Base-by-base conservation (phyloP, 2,888 invertebrate species). In the Heterodera filipjevi region DNA sequence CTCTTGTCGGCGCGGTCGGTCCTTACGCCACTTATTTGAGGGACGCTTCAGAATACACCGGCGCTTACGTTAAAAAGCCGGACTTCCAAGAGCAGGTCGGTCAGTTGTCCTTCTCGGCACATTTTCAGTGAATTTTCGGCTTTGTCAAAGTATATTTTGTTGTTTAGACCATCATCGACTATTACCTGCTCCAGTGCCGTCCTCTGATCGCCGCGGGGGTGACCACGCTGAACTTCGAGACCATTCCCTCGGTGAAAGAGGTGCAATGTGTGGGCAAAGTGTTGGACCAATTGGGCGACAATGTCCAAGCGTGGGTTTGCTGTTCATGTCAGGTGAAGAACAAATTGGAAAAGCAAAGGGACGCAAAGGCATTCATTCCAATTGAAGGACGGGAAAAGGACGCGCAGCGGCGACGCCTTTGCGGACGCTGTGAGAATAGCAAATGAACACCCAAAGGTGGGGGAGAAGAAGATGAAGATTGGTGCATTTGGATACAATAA, bases 21-120 rank as follows among this genome's bases (percentile, higher is more conserved):
- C 95, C 96, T 0, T 96, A 94, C 89, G 96, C 96, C 0, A 96
- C 96, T 0, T 93, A 93, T 86, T 91, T 95, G 59, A 93, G 94
- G 88, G 95, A 97, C 90, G 94, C 94, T 19, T 96, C 96, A 0
- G 97, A 97, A 90, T 97, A 96, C 90, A 93, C 93, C n/a, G 96
- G 96, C 30, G 92, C 92, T 80, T 91, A 91, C 81, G 84, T 89
- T 10, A 77, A 83, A 8, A 73, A 81, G 35, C 72, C 83, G 12
- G 46, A 59, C 27, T 82, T 81, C 53, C 59, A 79, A n/a, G 71
- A 81, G 66, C 70, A 81, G 68, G 81, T 81, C 22, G n/a, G 10
- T 49, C 27, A 35, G 0, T 46, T 49, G 14, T 22, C 84, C 90
- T 10, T 66, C 27, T 66, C 14, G 27, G 19, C 66, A 80, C 89